A percentile compares a stretch with the other conserved stretches of the same genome.
Evolutionary conservation across 1,140 invertebrate genomes (phyloP).

Genomic region (Acromyrmex echinatior): DNA sequence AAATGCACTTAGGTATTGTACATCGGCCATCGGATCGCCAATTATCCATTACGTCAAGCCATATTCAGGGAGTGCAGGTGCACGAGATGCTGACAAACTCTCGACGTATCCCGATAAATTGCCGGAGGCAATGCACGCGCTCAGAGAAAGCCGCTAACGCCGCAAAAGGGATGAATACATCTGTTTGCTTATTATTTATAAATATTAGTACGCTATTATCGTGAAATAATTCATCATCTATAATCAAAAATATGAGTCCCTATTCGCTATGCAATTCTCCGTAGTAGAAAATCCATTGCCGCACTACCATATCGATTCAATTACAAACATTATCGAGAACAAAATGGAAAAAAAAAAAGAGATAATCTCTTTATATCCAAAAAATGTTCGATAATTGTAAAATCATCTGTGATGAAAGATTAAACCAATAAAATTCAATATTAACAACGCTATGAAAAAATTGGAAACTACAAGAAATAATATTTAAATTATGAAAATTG

Average conservation of each 20-base stretch:
- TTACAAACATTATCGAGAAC: neutral
- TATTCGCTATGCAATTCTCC: neutral
- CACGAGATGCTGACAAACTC: constrained; percentile 46
- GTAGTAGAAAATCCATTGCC: neutral
- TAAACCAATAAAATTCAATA: neutral
- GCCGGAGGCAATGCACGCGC: constrained; percentile 8
- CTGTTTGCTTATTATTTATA: constrained; percentile 54
- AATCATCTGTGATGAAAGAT: neutral
- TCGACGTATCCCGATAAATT: constrained; percentile 39
- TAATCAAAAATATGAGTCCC: neutral
- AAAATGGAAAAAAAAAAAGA: constrained; percentile 21
- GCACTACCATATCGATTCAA: neutral
- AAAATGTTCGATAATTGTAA: neutral
- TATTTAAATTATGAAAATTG: neutral
- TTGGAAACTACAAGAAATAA: neutral
- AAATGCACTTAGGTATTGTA: constrained; percentile 53
- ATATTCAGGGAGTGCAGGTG: constrained; percentile 38
- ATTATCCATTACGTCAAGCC: constrained; percentile 45
- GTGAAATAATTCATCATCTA: constrained; percentile 30
- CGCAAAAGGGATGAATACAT: constrained; percentile 1
- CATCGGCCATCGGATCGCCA: constrained; percentile 15
- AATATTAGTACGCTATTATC: neutral
- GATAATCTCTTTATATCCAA: neutral
- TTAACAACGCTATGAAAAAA: neutral
- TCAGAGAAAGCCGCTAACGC: constrained; percentile 2